Evolutionary conservation across 2,113 vertebrate species (phyloP), one percentile per base, ranked within the genome.

Genomic region (Clupea harengus): DNA sequence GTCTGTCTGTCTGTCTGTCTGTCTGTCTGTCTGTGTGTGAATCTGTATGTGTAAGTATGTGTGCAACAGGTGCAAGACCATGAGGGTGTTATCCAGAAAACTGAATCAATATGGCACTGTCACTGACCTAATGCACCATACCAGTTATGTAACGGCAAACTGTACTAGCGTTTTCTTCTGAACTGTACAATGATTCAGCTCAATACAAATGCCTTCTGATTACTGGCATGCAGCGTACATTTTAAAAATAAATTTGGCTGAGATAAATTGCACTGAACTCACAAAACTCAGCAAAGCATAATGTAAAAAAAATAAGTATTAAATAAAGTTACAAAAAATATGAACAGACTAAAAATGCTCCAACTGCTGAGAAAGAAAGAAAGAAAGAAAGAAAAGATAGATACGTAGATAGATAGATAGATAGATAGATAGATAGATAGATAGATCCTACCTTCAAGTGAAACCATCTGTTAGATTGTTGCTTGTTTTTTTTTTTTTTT

Each of bases 31-130:
- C 0, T 72, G 67, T 72, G 64, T 32, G 25, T 72, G 64, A 28
- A 25, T 72, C n/a, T 72, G 64, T 72, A 25, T 28, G 67, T 72
- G 67, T 28, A 28, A 32, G 67, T 28, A 8, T 75, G 28, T 78
- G 25, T 32, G 39, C 39, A 32, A 78, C 72, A 78, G 72, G 72
- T 78, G 72, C 72, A 39, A 39, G 72, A 1, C 2, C 13, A 39
- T 39, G 32, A 39, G 72, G 11, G 28, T 17, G 25, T 78, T 78
- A 78, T 78, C 72, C 72, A 78, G 72, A 4, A 78, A 78, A 78
- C 28, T 78, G 72, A 78, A 78, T 78, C 72, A 78, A 78, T 78
- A 78, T 15, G 28, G 15, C 72, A 39, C 72, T 78, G 72, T 78
- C 28, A 3, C 28, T 75, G 28, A 39, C 13, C 72, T 78, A 78